Percentiles rank a stretch among this genome's conserved stretches.
These are phyloP conservation scores for Calliphora vomitoria DNA, from an alignment of 2,888 invertebrate species.

Conservation along the genomic window DNA sequence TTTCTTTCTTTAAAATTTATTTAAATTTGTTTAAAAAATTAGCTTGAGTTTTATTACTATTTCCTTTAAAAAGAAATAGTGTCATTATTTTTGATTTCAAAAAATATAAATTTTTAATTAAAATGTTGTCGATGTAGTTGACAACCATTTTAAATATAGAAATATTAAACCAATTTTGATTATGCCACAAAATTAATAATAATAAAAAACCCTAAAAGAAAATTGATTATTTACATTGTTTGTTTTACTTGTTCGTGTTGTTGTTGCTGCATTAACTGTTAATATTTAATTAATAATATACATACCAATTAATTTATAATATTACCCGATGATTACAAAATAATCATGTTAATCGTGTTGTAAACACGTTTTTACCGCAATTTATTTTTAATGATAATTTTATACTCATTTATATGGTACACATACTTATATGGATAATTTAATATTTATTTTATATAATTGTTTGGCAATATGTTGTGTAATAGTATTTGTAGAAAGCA, in stretches of 20 bases:
- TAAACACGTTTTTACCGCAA: constrained; percentile 38
- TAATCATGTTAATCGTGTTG: constrained; percentile 40
- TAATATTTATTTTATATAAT: neutral
- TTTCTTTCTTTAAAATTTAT: too few species aligned
- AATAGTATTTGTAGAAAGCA: neutral
- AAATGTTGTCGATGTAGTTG: neutral
- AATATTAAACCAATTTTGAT: neutral
- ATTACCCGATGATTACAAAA: constrained; percentile 43
- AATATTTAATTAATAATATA: constrained; percentile 42
- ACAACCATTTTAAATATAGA: neutral
- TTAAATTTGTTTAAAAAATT: too few species aligned
- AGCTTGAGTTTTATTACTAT: too few species aligned
- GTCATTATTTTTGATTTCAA: too few species aligned
- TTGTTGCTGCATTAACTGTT: neutral
- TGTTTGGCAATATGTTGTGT: neutral
- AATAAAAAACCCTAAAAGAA: neutral
- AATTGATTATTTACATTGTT: neutral
- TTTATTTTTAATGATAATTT: constrained; percentile 21
- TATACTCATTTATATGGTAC: neutral
- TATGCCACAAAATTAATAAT: constrained; percentile 6
- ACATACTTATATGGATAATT: neutral
- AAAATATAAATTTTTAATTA: neutral
- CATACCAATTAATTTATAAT: constrained; percentile 42
- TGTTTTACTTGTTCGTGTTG: neutral
- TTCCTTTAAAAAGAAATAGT: too few species aligned